These are phyloP conservation scores for Sminthopsis crassicaudata DNA, from an alignment of 2,113 vertebrate species.

Conservation along the genomic window DNA sequence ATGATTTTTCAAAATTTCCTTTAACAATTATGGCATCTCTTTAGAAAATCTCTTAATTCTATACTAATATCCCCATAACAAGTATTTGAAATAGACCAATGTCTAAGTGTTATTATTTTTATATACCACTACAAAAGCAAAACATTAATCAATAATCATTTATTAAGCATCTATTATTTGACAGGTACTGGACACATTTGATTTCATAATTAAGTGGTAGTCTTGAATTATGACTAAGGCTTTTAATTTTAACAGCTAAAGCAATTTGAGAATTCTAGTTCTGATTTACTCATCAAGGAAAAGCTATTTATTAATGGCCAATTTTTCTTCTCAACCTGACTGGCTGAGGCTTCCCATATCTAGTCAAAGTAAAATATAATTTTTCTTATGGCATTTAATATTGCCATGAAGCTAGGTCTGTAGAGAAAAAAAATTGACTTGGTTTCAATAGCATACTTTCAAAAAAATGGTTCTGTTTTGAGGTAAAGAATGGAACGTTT, in stretches of 20 bases:
- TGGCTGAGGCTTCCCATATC: not conserved
- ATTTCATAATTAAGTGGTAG: not conserved
- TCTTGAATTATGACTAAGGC: not conserved
- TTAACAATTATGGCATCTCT: not conserved
- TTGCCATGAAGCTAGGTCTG: not conserved
- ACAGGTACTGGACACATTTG: not conserved
- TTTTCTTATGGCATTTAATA: not conserved
- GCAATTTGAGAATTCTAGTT: not conserved
- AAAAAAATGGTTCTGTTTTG: not conserved
- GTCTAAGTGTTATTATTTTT: not conserved
- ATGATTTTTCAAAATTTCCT: not conserved
- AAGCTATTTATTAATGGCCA: not conserved
- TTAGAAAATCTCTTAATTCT: not conserved
- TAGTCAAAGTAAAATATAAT: not conserved
- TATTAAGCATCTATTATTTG: not conserved
- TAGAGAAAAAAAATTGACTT: not conserved
- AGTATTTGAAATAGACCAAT: not conserved
- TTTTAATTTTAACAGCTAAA: too few species aligned
- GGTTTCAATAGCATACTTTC: not conserved
- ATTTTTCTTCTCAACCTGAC: not conserved
- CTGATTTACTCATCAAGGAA: not conserved
- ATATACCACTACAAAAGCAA: too few species aligned
- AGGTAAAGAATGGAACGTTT: not conserved
- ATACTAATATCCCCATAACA: not conserved
- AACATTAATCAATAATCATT: not conserved